phyloP scores from a whole-genome alignment of 2,888 invertebrate genomes.

The Stramonita haemastoma region DNA sequence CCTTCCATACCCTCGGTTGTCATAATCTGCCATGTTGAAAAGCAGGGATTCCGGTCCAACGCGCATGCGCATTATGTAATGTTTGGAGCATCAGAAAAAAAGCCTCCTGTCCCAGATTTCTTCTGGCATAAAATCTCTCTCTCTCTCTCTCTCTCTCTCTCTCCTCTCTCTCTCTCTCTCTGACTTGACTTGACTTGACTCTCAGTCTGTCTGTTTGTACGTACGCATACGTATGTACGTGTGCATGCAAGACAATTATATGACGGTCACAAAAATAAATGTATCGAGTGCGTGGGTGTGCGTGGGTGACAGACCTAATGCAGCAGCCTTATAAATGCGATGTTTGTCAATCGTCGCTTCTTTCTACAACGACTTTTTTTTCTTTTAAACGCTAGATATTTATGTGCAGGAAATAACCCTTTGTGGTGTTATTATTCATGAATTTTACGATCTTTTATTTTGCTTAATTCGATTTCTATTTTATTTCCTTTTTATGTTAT shows the following conservation, averaged over 20 bases:
- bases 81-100: background rate
- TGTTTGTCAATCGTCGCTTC: too few species aligned
- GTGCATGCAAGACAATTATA: too few species aligned
- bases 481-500: background rate
- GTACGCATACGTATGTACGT: background rate
- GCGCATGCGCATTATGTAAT: constrained; percentile 47
- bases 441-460: background rate
- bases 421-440: background rate
- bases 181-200: background rate
- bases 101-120: background rate
- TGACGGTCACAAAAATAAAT: too few species aligned
- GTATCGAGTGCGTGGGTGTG: too few species aligned
- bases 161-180: background rate
- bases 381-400: too few species aligned
- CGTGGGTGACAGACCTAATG: too few species aligned
- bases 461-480: background rate
- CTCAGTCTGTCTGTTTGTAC: background rate
- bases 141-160: background rate
- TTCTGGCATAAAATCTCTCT: background rate
- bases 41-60: constrained; percentile 44
- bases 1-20: constrained; percentile 57
- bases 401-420: background rate
- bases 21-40: constrained; percentile 65
- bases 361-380: too few species aligned
- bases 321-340: too few species aligned